Base-by-base conservation (phyloP, 2,888 invertebrate genomes). In the Esperia sulphurella region DNA sequence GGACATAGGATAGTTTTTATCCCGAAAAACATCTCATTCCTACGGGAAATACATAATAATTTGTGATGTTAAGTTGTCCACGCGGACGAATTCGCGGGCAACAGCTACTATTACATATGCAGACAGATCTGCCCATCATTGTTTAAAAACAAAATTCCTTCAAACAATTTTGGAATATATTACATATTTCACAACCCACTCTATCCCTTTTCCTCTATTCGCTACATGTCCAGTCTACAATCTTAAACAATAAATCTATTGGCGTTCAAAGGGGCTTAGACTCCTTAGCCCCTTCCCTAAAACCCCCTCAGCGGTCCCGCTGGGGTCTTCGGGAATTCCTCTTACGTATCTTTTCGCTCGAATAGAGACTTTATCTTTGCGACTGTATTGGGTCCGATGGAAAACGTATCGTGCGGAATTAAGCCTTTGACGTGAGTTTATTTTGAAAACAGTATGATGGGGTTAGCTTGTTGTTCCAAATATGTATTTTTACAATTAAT, bases 181-280 rank as follows among this genome's bases (percentile, higher is more conserved):
- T 12, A 14, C 14, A 38, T 12, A 38, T 38, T 38, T 13, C 14
- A 12, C 8, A 14, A 38, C 4, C 12, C 38, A 38, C 38, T 46
- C 40, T 41, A 45, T 48, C 53, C 31, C 46, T 43, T 37, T 43
- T 38, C 40, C 40, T 49, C 14, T 60, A 57, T 39, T 14, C 14
- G 14, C 39, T 39, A 8, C 13, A 14, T 68, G 77, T 75, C 75
- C 69, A 54, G 65, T 61, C 58, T 56, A 58, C 66, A 70, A 72
- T 79, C 80, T 81, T 65, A 69, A 70, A 72, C 79, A 76, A 81
- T 82, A 82, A 82, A 82, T 82, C 81, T 71, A 70, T 71, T 64
- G 74, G 63, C 60, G 61, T 64, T 65, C 69, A 60, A 60, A 59
- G 63, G 55, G 59, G 63, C 64, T 66, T 64, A 62, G 60, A 39